Base-by-base conservation (phyloP, 1,140 invertebrate species). In the Episyrphus balteatus region DNA sequence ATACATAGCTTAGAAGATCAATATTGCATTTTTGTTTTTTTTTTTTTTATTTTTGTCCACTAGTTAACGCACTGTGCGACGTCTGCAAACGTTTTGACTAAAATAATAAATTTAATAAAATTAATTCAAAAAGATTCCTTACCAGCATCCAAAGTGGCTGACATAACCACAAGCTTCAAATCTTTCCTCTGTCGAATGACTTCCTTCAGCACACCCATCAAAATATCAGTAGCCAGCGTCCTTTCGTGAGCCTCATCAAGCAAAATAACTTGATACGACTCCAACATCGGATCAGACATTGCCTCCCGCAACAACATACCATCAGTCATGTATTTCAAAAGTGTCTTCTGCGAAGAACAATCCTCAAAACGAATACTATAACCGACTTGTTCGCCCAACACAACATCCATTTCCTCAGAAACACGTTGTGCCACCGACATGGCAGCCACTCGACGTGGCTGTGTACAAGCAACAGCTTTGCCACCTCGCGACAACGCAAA, bases 281-380 rank as follows among this genome's bases (percentile, higher is more conserved):
- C 93, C 14, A 99, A 69, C 80, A 98, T 88, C 0, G 96, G 96
- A 73, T 98, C 95, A 5, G 92, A 96, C 96, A 99, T 99, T 1
- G 92, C 96, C 75, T 99, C 97, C 47, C 97, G 75, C 18, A 99
- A 73, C 62, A 99, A 80, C 96, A 99, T 99, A 92, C 97, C 97
- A 66, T 99, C 96, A 11, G 96, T 99, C 88, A 98, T 95, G 66
- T 99, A 98, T 62, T 86, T 86, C 1, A 86, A 70, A 36, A 98
- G 73, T 0, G 97, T 99, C 68, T 89, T 92, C 1, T 89, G 76
- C 13, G 90, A 92, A 17, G 94, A 96, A 60, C 95, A 99, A 72
- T 99, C 97, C 73, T 99, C 97, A 69, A 99, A 99, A 77, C 97
- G 86, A 59, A 99, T 99, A 59, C 88, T 96, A 68, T 99, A 99